Conservation (phyloP, 2,797 vertebrate species). For the Amphiprion clarkii region DNA sequence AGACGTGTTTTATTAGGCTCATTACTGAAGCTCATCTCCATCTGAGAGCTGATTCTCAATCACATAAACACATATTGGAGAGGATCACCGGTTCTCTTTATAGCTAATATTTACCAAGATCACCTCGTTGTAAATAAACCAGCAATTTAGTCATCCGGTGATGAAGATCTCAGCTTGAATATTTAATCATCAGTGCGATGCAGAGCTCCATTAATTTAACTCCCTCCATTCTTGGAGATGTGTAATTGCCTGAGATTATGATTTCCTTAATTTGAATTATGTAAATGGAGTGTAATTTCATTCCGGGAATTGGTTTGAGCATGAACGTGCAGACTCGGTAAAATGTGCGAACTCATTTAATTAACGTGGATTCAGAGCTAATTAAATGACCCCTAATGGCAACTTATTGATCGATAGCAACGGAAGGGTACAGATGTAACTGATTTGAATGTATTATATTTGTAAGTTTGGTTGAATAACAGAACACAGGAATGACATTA, state of each 20-base stretch:
- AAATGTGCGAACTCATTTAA: slow-evolving; percentile 37
- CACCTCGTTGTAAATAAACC: slow-evolving; percentile 40
- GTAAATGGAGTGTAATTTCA: slow-evolving; percentile 47
- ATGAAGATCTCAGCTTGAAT: too few relatives aligned
- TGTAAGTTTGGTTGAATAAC: too few relatives aligned
- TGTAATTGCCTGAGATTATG: slow-evolving; percentile 44
- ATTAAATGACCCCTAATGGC: slow-evolving; percentile 57
- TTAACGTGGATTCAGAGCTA: slow-evolving; percentile 48
- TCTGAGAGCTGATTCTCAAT: slow-evolving; percentile 35
- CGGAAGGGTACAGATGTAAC: slow-evolving; percentile 17
- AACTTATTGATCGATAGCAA: slow-evolving; percentile 13
- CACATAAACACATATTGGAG: slow-evolving; percentile 22
- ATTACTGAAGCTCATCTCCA: slow-evolving; percentile 44
- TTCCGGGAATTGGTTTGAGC: slow-evolving; percentile 33
- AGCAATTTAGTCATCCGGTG: slow-evolving; percentile 6
- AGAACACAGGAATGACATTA: too few relatives aligned
- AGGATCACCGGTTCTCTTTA: slow-evolving; percentile 9
- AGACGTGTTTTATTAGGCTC: slow-evolving; percentile 60
- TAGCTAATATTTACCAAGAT: slow-evolving; percentile 50
- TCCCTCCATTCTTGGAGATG: slow-evolving; percentile 5
- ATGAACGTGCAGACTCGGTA: not conserved
- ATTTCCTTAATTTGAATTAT: slow-evolving; percentile 55
- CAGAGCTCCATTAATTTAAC: slow-evolving; percentile 21
- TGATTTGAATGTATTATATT: not conserved
- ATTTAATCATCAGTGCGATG: not conserved